Base-by-base conservation (phyloP, 2,113 vertebrate species). In the Aleadryas rufinucha region DNA sequence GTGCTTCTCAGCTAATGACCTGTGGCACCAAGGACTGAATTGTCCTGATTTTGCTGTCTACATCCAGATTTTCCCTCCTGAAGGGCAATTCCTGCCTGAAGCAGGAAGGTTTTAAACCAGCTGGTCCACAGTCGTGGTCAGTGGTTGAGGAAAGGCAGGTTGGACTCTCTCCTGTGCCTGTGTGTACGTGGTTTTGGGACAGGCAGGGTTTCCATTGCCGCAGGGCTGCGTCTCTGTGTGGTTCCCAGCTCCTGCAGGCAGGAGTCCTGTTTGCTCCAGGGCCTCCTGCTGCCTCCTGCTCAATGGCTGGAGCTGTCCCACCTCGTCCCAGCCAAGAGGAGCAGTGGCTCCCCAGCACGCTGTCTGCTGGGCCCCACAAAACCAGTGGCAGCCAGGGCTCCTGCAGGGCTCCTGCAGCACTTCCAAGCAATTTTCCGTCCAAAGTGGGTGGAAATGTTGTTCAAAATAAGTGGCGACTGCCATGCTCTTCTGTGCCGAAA, bases 141-240 rank as follows among this genome's bases (percentile, higher is more conserved):
- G 35, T 8, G 10, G 10, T 16, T 57, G 12, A 18, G 75, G 45
- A 65, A 33, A 16, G 18, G 1, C 37, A 24, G 20, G 16, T 7
- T 72, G 59, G 45, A 35, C 9, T 31, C 13, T 45, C 16, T 69
- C 11, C 27, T 26, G 28, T 1, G 0, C 52, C 65, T 1, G 0
- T 0, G 6, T 31, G 28, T 12, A 8, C 0, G 0, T 53, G 3
- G 4, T 17, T 69, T 10, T 53, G 61, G n/a, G 47, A 5, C 39
- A 59, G 47, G 42, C 70, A 49, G 37, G 6, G 13, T 49, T 74
- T 69, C 75, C 19, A 3, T 33, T 0, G 0, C n/a, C 0, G 0
- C 0, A 0, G 27, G 45, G 45, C 89, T 41, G 64, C 0, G 0
- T 65, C 74, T 26, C 28, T 0, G 1, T 1, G 13, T 21, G 47